These are phyloP conservation scores for Corvus cornix DNA, from an alignment of 2,113 vertebrate genomes.

Conservation along the genomic window DNA sequence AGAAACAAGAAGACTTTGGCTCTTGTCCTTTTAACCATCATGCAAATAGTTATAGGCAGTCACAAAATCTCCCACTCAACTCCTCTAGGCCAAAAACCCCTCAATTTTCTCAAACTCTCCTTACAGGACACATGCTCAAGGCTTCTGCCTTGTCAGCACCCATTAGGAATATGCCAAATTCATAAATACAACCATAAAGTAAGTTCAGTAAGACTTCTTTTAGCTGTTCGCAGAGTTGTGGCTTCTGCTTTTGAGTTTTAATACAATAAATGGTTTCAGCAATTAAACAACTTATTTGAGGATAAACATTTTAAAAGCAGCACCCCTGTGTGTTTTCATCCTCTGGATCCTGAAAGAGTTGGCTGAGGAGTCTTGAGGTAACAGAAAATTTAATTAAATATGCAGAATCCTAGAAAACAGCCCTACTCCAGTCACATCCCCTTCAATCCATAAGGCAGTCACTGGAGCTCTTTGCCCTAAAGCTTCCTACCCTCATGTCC, in stretches of 20 bases:
- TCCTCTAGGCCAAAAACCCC: background rate
- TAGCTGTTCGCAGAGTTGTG: background rate
- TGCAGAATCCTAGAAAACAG: background rate
- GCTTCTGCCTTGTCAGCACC: background rate
- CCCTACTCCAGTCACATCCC: background rate
- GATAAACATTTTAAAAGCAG: background rate
- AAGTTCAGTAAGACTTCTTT: background rate
- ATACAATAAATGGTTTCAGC: background rate
- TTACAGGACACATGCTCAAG: background rate
- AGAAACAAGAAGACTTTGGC: background rate
- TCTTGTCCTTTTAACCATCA: background rate
- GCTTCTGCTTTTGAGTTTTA: background rate
- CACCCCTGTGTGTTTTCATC: background rate
- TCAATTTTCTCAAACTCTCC: background rate
- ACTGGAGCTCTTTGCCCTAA: background rate
- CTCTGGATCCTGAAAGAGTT: background rate
- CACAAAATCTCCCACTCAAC: background rate
- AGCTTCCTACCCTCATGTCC: background rate
- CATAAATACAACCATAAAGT: background rate
- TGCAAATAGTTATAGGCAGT: background rate
- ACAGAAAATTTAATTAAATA: background rate
- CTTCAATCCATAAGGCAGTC: background rate
- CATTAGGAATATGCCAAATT: background rate
- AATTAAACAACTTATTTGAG: background rate
- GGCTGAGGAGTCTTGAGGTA: background rate